Base-by-base conservation (phyloP, 2,888 invertebrate species). In the Agriopis leucophaearia region DNA sequence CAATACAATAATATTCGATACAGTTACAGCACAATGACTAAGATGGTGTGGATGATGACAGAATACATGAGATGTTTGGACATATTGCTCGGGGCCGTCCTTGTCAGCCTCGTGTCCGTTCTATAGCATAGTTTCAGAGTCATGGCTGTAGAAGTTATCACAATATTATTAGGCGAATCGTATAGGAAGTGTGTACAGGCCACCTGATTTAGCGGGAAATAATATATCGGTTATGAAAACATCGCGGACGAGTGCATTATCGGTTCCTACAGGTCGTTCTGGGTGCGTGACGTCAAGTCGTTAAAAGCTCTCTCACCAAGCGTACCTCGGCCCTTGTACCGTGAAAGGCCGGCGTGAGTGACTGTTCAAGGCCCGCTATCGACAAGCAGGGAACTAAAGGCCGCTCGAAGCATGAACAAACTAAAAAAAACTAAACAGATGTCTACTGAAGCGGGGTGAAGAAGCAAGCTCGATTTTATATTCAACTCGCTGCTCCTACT, bases 11-110 rank as follows among this genome's bases (percentile, higher is more conserved):
- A 81, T 80, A 87, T 85, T 87, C 75, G 81, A 85, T 88, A 90
- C 88, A 87, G 84, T 87, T 90, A 91, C 88, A 90, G 92, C 91
- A 91, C 90, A 92, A 89, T 87, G 85, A 90, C 88, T 91, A 90
- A 76, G 86, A 89, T 90, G 91, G 87, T 81, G 86, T 85, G 89
- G 76, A 84, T 85, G 87, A 84, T 88, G 88, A 89, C 86, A 86
- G 83, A 81, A 82, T 74, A 87, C 80, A 85, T 87, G 89, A 83
- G 78, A 78, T 80, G 83, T 76, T 75, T 77, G 84, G 88, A 66
- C 58, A 74, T 27, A 27, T 80, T 48, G 66, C 47, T 54, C 67
- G 70, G 77, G 80, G 74, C 64, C 79, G 74, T 58, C 56, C 60
- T 36, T 38, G 45, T 47, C 63, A 64, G 63, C 60, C 62, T 35